phyloP scores from a whole-genome alignment of 2,797 vertebrate species.

The Dallia pectoralis region DNA sequence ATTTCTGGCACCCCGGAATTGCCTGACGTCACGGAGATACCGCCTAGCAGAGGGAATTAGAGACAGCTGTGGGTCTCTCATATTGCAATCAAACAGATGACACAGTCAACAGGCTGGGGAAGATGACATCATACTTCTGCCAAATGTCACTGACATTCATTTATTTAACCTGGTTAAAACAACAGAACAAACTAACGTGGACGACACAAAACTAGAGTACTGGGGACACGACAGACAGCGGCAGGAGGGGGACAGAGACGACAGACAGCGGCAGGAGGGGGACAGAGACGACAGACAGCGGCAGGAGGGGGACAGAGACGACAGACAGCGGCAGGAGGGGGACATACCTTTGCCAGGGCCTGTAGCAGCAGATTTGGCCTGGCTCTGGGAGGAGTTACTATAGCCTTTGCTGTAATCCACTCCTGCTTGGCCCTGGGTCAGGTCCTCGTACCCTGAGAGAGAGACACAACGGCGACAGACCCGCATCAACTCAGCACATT shows the following conservation, averaged over 20 bases:
- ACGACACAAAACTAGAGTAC: no score
- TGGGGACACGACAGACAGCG: no score
- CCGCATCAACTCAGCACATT: neutral
- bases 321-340: neutral
- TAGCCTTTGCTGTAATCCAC: conserved; percentile 95
- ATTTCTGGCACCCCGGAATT: conserved; percentile 92
- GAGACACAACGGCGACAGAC: neutral
- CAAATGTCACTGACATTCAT: neutral
- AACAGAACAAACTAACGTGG: no score
- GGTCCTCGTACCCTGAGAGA: conserved; percentile 88
- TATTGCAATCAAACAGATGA: no score
- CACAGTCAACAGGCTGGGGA: no score
- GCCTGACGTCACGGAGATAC: conserved; percentile 89
- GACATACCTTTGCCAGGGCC: conserved; percentile 91
- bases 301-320: no score
- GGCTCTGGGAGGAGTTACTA: conserved; percentile 87
- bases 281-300: no score
- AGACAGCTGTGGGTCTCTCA: no score
- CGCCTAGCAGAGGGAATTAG: conserved; percentile 65
- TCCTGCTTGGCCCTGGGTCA: conserved; percentile 86
- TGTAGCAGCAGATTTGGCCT: conserved; percentile 88
- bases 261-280: no score
- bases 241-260: no score
- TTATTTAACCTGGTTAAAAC: neutral
- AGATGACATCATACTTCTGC: no score